Evolutionary conservation across 1,140 invertebrate genomes (phyloP).

Genomic region (Patella vulgata): DNA sequence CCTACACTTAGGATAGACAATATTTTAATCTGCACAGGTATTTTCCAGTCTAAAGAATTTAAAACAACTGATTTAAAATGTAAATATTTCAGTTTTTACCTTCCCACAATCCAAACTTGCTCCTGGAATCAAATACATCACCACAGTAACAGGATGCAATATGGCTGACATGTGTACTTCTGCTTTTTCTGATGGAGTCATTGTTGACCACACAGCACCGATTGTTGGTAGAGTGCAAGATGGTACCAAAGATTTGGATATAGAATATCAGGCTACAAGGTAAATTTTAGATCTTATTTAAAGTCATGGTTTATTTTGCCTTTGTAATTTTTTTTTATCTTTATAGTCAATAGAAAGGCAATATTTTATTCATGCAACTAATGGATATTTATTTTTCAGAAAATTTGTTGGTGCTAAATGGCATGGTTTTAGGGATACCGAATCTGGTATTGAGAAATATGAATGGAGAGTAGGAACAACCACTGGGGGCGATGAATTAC

Average conservation of each 20-base stretch:
- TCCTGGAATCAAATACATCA: conserved; percentile 40
- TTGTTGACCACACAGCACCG: conserved; percentile 43
- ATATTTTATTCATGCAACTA: too few species aligned
- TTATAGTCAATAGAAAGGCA: too few species aligned
- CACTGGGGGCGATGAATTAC: conserved; percentile 30
- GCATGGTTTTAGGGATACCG: conserved; percentile 39
- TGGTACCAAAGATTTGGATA: conserved; percentile 36
- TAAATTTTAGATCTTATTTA: conserved; percentile 5
- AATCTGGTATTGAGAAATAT: conserved; percentile 35
- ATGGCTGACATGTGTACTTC: conserved; percentile 31
- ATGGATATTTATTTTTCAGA: conserved; percentile 30
- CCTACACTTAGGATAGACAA: neutral
- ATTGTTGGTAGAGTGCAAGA: conserved; percentile 32
- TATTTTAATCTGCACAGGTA: neutral
- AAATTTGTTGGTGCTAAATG: conserved; percentile 34
- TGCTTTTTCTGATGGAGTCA: conserved; percentile 42
- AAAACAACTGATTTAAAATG: neutral
- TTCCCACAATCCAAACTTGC: conserved; percentile 24
- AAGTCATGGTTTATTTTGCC: too few species aligned
- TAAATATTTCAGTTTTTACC: conserved; percentile 23
- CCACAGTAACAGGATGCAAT: conserved; percentile 46
- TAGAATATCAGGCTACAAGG: conserved; percentile 41
- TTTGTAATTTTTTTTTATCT: too few species aligned
- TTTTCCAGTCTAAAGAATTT: neutral
- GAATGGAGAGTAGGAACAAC: conserved; percentile 40